Base-by-base conservation (phyloP, 2,888 invertebrate species). In the Amiota communis region DNA sequence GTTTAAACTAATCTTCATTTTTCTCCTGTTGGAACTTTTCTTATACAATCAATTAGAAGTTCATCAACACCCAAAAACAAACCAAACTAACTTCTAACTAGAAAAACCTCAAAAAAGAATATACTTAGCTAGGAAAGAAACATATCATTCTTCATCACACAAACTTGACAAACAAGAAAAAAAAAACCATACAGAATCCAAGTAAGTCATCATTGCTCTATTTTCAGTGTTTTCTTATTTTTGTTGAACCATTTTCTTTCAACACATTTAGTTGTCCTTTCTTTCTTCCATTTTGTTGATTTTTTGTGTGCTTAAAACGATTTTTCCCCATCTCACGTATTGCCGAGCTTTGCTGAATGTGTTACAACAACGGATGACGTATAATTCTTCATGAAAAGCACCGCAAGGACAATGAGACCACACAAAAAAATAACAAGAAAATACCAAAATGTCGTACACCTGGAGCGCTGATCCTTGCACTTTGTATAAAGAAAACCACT, bases 121-220 rank as follows among this genome's bases (percentile, higher is more conserved):
- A 67, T 72, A 6, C 1, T 17, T 53, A 53, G 20, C 8, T 11
- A 2, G 10, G 59, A 20, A 12, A 12, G 20, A 59, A 20, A 59
- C 8, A 11, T 36, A 36, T 36, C 36, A 36, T 36, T 36, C 36
- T 36, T 36, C 36, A 36, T 36, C 36, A 36, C 36, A 36, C 36
- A 36, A 36, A 36, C 36, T 36, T 36, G 2, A 36, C 36, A 36
- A 36, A 36, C 2, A 36, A 2, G 8, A 36, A 36, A 6, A 36
- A 2, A 6, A 36, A 36, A 36, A 36, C 2, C 8, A 36, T 6
- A 74, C 73, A 76, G 71, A 46, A 20, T 23, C 53, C 20, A 82
- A 83, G 83, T 82, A 79, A 83, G 85, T 81, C 84, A 84, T 83
- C 85, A 80, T 80, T 75, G 74, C 69, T 78, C 80, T 82, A 84